These are phyloP conservation scores for Lottia gigantea DNA, from an alignment of 2,888 invertebrate genomes.

Conservation along the genomic window DNA sequence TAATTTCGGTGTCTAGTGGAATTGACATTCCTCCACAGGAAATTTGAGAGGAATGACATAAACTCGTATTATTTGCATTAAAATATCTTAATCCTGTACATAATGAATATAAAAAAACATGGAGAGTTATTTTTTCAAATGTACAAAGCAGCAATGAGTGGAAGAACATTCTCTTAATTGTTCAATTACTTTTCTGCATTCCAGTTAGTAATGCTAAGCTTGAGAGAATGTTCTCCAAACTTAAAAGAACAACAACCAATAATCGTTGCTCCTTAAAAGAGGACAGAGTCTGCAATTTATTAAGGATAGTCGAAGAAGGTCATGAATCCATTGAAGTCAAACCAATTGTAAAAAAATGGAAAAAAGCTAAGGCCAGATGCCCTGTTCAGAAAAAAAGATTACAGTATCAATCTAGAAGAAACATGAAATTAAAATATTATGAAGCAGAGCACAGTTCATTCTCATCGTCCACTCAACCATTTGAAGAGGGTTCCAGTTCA, in stretches of 20 bases:
- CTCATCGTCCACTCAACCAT: too few species aligned
- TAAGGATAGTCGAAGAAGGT: neutral
- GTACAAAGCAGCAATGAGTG: neutral
- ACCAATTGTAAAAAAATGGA: too few species aligned
- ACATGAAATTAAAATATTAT: too few species aligned
- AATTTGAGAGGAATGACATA: neutral
- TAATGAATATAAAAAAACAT: neutral
- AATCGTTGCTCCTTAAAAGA: neutral
- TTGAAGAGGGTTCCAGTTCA: too few species aligned
- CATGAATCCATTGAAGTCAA: neutral
- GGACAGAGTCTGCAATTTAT: neutral
- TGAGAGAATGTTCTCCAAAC: conserved; percentile 13
- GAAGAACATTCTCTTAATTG: neutral
- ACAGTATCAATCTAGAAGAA: too few species aligned
- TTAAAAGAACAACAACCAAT: conserved; percentile 7
- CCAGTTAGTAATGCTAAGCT: conserved; percentile 18
- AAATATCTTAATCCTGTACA: neutral
- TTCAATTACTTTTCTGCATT: neutral
- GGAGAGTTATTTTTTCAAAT: neutral
- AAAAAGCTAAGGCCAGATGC: too few species aligned
- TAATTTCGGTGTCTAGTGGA: neutral
- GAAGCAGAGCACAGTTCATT: too few species aligned
- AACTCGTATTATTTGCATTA: neutral
- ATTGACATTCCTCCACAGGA: neutral
- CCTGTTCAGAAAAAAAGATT: too few species aligned